Base-by-base conservation (phyloP, 2,113 vertebrate genomes). In the Centropus bengalensis region DNA sequence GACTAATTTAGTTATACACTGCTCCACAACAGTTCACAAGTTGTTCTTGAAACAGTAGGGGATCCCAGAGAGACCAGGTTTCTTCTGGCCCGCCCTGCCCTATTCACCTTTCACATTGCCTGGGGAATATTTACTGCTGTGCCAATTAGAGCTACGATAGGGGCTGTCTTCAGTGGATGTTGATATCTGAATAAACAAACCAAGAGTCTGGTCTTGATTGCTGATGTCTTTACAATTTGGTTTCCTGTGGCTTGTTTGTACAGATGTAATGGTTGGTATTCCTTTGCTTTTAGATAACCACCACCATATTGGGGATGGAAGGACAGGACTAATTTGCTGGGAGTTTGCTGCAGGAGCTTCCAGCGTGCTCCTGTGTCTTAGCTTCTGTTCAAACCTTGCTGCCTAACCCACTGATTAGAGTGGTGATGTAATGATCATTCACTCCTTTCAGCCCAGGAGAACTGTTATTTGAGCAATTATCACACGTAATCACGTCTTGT, bases 171-270 rank as follows among this genome's bases (percentile, higher is more conserved):
- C 44, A 28, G 74, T 76, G 75, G 59, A 33, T 86, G 85, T 64
- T 92, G 80, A 80, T 94, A 88, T 38, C 67, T 0, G 30, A 92
- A 91, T 73, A 95, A 93, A 93, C 70, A 89, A 96, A 94, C 47
- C 58, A 36, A 59, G 77, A 86, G 74, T 86, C 88, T 94, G 82
- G 82, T 81, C 79, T 93, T 93, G 89, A 95, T 93, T 95, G 85
- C 68, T 70, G 58, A 42, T 85, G 77, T 88, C 94, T 95, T 75
- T 81, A 82, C 80, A 81, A 4, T 91, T 93, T 77, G 74, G 68
- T 71, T 96, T 97, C 91, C 95, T 90, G 89, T 93, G 88, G 89
- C 0, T 13, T 93, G 93, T 95, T 94, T 91, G 93, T 87, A 90
- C 82, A 90, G 87, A 90, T 96, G 83, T 91, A 82, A 86, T 38